phyloP scores from a whole-genome alignment of 2,797 vertebrate species.

The Taeniopygia guttata region DNA sequence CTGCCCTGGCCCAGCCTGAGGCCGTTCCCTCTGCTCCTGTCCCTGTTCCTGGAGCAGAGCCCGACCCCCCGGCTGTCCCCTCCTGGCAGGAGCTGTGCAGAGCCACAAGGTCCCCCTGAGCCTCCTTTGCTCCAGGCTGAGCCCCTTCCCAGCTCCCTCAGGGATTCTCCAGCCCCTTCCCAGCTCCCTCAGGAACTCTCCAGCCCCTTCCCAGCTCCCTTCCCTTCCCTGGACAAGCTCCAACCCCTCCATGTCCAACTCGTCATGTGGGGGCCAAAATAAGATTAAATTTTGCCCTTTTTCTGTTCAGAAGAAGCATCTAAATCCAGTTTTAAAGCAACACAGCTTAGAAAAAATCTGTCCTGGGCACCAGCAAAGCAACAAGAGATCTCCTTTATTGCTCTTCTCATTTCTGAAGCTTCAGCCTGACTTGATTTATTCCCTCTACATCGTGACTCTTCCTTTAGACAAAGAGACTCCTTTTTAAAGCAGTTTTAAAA shows the following conservation, averaged over 20 bases:
- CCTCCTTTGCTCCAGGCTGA: background rate
- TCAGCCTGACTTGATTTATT: slow-evolving; percentile 21
- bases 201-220: background rate
- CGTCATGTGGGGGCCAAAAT: accelerated
- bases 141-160: too few species aligned
- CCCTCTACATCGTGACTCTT: background rate
- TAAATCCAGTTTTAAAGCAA: background rate
- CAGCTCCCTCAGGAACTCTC: background rate
- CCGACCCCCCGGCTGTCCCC: background rate
- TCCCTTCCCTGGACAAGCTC: accelerated
- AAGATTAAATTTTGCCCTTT: background rate
- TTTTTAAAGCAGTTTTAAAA: background rate
- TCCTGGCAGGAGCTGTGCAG: background rate
- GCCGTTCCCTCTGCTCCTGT: background rate
- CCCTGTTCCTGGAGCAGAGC: background rate
- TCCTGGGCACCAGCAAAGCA: background rate
- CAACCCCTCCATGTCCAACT: background rate
- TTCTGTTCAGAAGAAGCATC: background rate
- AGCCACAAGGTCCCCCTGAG: background rate
- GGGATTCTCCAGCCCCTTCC: too few species aligned
- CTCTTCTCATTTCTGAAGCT: background rate
- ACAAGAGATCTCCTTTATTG: background rate
- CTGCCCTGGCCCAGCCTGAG: background rate
- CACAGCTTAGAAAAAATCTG: too few species aligned
- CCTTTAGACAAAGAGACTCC: background rate